Conservation (phyloP, 2,797 vertebrate genomes). For the Gadopsis bispinosus region DNA sequence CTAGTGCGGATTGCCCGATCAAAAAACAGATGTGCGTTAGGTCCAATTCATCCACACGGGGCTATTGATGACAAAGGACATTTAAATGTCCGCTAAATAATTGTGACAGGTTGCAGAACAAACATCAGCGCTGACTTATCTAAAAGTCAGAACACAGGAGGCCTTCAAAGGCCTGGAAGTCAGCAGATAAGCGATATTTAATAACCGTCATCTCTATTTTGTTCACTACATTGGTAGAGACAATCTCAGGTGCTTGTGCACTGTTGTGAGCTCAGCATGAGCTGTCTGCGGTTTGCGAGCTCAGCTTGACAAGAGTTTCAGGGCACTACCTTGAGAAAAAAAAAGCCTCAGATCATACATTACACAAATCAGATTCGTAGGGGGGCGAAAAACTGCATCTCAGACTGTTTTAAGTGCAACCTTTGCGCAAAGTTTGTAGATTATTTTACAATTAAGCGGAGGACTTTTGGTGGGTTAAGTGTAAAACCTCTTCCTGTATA, state of each 20-base stretch:
- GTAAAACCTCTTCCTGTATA: conserved; percentile 1
- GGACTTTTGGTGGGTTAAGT: neutral
- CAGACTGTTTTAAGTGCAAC: neutral
- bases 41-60: conserved; percentile 66
- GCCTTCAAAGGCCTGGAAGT: conserved; percentile 61
- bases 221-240: conserved; percentile 56
- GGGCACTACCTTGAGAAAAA: conserved; percentile 51
- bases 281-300: conserved; percentile 59
- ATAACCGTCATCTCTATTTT: conserved; percentile 66
- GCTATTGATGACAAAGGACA: conserved; percentile 65
- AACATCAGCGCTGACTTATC: conserved; percentile 61
- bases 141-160: conserved; percentile 45
- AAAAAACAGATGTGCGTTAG: conserved; percentile 43
- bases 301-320: conserved; percentile 63
- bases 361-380: conserved; percentile 40
- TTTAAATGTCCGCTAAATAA: conserved; percentile 67
- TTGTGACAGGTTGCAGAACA: conserved; percentile 68
- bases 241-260: conserved; percentile 66
- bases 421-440: conserved; percentile 11
- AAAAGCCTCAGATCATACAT: conserved; percentile 49
- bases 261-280: conserved; percentile 66
- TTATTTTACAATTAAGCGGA: conserved; percentile 12
- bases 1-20: conserved; percentile 28
- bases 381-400: conserved; percentile 9
- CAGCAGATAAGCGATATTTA: conserved; percentile 77